phyloP scores from a whole-genome alignment of 2,113 vertebrate genomes.

The Vidua chalybeata region DNA sequence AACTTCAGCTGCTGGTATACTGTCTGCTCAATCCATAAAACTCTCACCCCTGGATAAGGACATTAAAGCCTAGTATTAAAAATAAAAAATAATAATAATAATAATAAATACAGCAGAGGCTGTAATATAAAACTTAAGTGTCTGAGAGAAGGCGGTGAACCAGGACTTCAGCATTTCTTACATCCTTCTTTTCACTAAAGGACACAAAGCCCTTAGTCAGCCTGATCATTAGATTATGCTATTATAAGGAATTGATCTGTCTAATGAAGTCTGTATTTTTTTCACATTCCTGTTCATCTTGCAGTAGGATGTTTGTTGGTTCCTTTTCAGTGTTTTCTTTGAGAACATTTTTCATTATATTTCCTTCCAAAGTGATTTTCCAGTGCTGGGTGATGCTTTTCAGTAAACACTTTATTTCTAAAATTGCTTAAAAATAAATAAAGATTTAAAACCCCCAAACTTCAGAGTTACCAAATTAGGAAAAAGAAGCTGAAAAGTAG shows the following conservation, averaged over 20 bases:
- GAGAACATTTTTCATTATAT: neutral
- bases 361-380: neutral
- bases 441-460: neutral
- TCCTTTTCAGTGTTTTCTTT: neutral
- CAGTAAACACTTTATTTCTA: neutral
- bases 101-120: neutral
- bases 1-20: neutral
- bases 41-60: neutral
- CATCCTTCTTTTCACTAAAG: neutral
- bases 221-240: conserved; percentile 10
- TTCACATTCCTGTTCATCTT: neutral
- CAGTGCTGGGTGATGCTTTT: neutral
- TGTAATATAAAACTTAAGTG: neutral
- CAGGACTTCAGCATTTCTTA: neutral
- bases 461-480: neutral
- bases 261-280: neutral
- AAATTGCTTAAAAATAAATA: neutral
- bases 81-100: neutral
- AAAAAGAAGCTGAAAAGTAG: neutral
- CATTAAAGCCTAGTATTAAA: neutral
- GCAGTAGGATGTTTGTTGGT: neutral
- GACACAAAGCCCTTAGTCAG: neutral
- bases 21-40: neutral
- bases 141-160: neutral
- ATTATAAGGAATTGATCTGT: neutral